Evolutionary conservation across 1,140 invertebrate species (phyloP).

Genomic region (Drosophila kurseongensis): DNA sequence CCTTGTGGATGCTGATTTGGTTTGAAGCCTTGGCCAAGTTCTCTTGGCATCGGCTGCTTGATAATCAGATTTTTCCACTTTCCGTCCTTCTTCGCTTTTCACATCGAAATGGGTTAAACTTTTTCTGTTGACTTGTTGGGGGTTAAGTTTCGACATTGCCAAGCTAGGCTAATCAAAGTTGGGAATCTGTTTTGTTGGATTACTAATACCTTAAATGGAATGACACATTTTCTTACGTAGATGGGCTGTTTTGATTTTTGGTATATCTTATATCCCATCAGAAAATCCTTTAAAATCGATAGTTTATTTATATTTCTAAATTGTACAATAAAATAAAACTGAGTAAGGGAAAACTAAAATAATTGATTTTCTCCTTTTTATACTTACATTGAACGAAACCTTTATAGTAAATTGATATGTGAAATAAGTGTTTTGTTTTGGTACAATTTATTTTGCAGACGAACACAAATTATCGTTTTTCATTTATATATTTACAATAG

Average conservation of each 20-base stretch:
- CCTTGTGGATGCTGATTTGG: constrained; percentile 51
- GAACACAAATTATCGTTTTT: constrained; percentile 39
- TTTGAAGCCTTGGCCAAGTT: constrained; percentile 57
- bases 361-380: not conserved
- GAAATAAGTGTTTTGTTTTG: constrained; percentile 14
- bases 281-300: constrained; percentile 1
- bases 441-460: constrained; percentile 49
- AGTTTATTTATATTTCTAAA: no score
- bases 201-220: constrained; percentile 36
- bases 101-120: constrained; percentile 50
- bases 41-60: constrained; percentile 49
- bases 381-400: not conserved
- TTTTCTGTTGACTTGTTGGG: constrained; percentile 30
- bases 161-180: constrained; percentile 44
- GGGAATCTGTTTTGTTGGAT: constrained; percentile 20
- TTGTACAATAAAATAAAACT: no score
- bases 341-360: no score
- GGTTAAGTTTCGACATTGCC: constrained; percentile 31
- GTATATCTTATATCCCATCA: constrained; percentile 3
- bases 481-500: constrained; percentile 66
- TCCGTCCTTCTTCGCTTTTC: constrained; percentile 11
- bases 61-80: constrained; percentile 49
- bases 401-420: not conserved
- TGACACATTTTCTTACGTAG: constrained; percentile 4
- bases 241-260: constrained; percentile 6